phyloP scores from a whole-genome alignment of 2,888 invertebrate genomes.

The Lithodes maja region DNA sequence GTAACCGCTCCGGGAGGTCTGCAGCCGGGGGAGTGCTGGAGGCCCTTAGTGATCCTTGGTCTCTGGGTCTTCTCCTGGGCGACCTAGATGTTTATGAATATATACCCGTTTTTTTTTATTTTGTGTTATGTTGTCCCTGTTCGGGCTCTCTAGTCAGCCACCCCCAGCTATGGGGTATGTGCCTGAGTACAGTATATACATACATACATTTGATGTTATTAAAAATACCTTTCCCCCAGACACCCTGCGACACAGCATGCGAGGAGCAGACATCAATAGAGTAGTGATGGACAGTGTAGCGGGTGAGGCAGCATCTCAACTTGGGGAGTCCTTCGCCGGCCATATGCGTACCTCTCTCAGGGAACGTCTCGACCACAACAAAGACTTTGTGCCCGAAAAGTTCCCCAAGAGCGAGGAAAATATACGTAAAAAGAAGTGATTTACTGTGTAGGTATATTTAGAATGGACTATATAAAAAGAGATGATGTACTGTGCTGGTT shows the following conservation, averaged over 20 bases:
- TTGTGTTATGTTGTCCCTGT: neutral
- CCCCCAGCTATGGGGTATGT: too few relatives aligned
- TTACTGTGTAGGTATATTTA: neutral
- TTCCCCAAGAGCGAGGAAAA: slow-evolving; percentile 66
- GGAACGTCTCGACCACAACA: slow-evolving; percentile 50
- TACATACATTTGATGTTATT: neutral
- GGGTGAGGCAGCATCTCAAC: slow-evolving; percentile 56
- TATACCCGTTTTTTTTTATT: neutral
- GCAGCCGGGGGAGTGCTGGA: too few relatives aligned
- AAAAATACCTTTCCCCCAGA: slow-evolving; percentile 31
- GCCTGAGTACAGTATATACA: too few relatives aligned
- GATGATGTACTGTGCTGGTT: too few relatives aligned
- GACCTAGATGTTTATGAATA: neutral
- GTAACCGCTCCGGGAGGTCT: too few relatives aligned
- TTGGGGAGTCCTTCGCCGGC: slow-evolving; percentile 56
- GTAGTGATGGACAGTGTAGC: slow-evolving; percentile 62
- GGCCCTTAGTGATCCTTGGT: too few relatives aligned
- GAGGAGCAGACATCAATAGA: slow-evolving; percentile 59
- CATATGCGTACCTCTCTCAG: slow-evolving; percentile 56
- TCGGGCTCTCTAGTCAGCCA: too few relatives aligned
- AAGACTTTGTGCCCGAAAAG: slow-evolving; percentile 64
- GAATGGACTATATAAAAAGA: neutral
- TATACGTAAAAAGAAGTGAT: slow-evolving; percentile 58
- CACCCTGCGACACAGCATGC: slow-evolving; percentile 64
- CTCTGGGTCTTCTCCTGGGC: too few relatives aligned